Base-by-base conservation (phyloP, 2,888 invertebrate genomes). In the Drosophila tanythrix region DNA sequence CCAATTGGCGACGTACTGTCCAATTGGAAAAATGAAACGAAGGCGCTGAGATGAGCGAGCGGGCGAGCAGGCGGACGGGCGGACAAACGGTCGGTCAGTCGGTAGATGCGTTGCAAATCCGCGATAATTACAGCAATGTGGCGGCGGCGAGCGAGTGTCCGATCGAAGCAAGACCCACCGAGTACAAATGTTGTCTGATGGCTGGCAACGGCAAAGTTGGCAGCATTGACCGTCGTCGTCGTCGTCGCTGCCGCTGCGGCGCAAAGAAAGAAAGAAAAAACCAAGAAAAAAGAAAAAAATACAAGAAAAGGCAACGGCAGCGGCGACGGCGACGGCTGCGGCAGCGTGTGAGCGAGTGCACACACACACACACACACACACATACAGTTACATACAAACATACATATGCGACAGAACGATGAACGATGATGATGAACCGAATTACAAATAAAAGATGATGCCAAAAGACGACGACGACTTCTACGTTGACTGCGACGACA, bases 401-500 rank as follows among this genome's bases (percentile, higher is more conserved):
- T 70, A 85, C 79, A 81, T 71, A 84, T 88, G 90, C 89, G 90
- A 83, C 88, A 91, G 91, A 86, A 91, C 91, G 92, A 92, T 92
- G 90, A 91, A 92, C 92, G 91, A 92, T 92, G 92, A 91, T 91
- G 91, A 92, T 92, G 91, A 92, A 92, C 91, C 92, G 91, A 92
- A 92, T 92, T 92, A 92, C 91, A 92, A 92, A 92, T 92, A 92
- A 92, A 92, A 92, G 92, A 92, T 92, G 91, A 92, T 92, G 92
- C 92, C 92, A 84, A 84, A 84, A 83, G 83, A 83, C 91, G 88
- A 83, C 91, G 88, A 88, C 89, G 88, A 87, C 87, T 90, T 84
- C 90, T 89, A 77, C 74, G 87, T 70, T 74, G 82, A 73, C 85
- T 87, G 82, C 87, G 88, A 90, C 88, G 90, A 88, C 91, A 88